Conservation (phyloP, 2,888 invertebrate genomes). For the Patella ulyssiponensis region DNA sequence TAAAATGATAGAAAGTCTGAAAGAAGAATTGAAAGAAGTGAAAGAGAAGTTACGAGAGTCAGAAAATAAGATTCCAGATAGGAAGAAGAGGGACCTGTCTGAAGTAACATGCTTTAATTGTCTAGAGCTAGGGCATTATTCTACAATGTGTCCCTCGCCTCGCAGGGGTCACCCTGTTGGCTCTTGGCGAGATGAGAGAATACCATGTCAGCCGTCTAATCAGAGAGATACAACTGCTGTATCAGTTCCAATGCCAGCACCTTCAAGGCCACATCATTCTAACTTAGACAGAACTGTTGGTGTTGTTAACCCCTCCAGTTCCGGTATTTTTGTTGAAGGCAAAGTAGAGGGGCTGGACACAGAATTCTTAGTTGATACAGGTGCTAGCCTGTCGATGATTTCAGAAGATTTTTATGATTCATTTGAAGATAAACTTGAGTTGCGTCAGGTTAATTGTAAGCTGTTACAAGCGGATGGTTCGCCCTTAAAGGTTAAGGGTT, state of each 20-base stretch:
- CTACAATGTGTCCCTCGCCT: background rate
- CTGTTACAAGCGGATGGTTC: background rate
- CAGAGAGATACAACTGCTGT: background rate
- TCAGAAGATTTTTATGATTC: background rate
- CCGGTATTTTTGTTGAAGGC: background rate
- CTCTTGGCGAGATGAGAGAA: background rate
- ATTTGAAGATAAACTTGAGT: background rate
- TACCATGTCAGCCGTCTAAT: background rate
- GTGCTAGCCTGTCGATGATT: background rate
- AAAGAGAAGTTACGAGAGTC: background rate
- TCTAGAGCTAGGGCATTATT: slow-evolving; percentile 4
- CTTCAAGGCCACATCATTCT: too few species aligned
- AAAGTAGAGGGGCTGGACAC: background rate
- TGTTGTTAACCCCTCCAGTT: background rate
- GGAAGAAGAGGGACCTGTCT: background rate
- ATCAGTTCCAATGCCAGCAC: too few species aligned
- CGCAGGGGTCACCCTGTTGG: background rate
- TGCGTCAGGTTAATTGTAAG: background rate
- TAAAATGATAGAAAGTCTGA: background rate
- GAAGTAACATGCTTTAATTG: slow-evolving; percentile 1
- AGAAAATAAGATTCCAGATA: too few species aligned
- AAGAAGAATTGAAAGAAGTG: background rate
- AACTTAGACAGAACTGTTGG: background rate
- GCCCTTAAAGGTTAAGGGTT: background rate
- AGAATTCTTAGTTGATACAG: background rate